Conservation (phyloP, 2,113 vertebrate species). For the Arizona elegans region DNA sequence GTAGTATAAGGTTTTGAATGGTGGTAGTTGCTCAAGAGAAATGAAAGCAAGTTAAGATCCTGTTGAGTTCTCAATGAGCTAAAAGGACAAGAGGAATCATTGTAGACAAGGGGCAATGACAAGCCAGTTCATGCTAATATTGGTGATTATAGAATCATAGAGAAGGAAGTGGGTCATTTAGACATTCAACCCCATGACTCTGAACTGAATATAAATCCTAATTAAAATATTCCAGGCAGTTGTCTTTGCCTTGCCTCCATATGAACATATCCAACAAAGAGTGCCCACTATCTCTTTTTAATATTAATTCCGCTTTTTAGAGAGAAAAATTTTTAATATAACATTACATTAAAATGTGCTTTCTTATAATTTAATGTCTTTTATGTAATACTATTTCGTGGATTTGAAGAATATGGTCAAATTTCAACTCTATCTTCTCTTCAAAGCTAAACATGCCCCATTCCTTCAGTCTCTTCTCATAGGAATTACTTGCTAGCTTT, state of each 20-base stretch:
- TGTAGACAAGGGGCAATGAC: neutral
- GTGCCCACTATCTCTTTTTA: neutral
- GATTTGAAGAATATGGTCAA: neutral
- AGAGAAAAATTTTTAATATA: neutral
- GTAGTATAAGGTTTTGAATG: neutral
- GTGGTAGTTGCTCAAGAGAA: neutral
- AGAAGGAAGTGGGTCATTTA: neutral
- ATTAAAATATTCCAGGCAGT: neutral
- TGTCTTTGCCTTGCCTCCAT: neutral
- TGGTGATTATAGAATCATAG: neutral
- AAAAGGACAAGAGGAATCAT: neutral
- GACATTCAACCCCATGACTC: neutral
- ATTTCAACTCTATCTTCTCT: neutral
- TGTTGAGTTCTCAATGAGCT: neutral
- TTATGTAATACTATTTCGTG: neutral
- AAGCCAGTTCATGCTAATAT: neutral
- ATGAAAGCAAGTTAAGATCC: neutral
- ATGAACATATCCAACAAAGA: neutral
- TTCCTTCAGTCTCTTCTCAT: neutral
- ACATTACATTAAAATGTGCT: neutral
- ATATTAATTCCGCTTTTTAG: neutral
- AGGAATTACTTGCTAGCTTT: neutral
- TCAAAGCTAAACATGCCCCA: neutral
- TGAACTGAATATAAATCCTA: neutral
- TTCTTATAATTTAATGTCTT: neutral